These are phyloP conservation scores for Eilema caniola DNA, from an alignment of 2,888 invertebrate genomes.

Conservation along the genomic window DNA sequence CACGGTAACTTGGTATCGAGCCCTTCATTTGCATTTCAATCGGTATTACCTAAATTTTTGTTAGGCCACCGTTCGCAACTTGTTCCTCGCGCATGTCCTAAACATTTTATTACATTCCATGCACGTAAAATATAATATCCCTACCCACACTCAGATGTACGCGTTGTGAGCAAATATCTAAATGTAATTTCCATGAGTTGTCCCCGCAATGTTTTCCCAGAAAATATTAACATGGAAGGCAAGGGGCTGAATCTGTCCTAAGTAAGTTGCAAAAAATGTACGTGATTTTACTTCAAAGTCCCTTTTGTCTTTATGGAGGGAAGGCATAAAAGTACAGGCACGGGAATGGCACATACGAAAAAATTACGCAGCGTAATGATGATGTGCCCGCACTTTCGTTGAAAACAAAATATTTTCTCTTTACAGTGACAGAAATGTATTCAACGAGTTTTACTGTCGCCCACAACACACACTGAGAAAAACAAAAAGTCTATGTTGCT, in stretches of 20 bases:
- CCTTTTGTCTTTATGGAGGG: conserved; percentile 86
- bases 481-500: conserved; percentile 45
- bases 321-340: conserved; percentile 85
- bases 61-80: conserved; percentile 48
- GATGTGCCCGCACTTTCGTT: conserved; percentile 83
- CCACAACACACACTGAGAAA: conserved; percentile 48
- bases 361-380: conserved; percentile 86
- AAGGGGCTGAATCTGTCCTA: conserved; percentile 86
- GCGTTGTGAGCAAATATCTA: conserved; percentile 85
- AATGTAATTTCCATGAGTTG: conserved; percentile 87
- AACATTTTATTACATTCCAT: conserved; percentile 85
- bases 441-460: conserved; percentile 72
- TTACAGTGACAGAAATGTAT: conserved; percentile 82
- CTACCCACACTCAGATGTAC: conserved; percentile 82
- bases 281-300: conserved; percentile 88
- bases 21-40: conserved; percentile 84
- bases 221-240: conserved; percentile 86
- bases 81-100: conserved; percentile 68
- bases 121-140: conserved; percentile 87
- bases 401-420: conserved; percentile 83
- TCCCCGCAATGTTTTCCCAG: conserved; percentile 87
- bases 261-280: conserved; percentile 88
- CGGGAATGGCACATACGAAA: conserved; percentile 84
- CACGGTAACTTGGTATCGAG: conserved; percentile 69
- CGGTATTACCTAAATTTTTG: conserved; percentile 74